Base-by-base conservation (phyloP, 2,113 vertebrate genomes). In the Anas platyrhynchos region DNA sequence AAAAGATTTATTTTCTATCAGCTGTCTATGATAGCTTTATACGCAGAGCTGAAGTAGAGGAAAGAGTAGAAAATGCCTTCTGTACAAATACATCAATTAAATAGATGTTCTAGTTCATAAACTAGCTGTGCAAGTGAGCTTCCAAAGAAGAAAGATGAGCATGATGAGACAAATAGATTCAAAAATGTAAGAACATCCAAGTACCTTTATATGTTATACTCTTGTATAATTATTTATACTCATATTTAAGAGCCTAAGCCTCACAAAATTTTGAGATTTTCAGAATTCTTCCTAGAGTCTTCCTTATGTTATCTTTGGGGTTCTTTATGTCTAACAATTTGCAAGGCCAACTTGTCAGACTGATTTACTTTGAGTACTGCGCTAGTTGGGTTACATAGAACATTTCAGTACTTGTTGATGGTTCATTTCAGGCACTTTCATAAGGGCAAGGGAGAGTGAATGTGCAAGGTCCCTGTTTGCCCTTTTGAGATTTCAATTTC, bases 51-150 rank as follows among this genome's bases (percentile, higher is more conserved):
- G 63, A 67, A 82, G 41, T 32, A 31, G n/a, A 91, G 34, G 79
- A 50, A 92, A 91, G 89, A 66, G 6, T 34, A 62, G 69, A 80
- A 87, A 62, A 62, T 12, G 16, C 73, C 27, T 62, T 5, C 62
- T 27, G 11, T 78, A 81, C 48, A 96, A 90, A 88, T 85, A 84
- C 8, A 66, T 79, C 62, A 59, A 92, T 83, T 78, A 83, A 95
- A 74, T 85, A 77, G 11, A 5, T 87, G 11, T 34, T 34, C 34
- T 34, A 34, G 12, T 94, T 94, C 38, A 31, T 89, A 94, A 94
- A 71, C 84, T 26, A 36, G 18, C 83, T 86, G 25, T 26, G 20
- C 69, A 17, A 77, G 14, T 21, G 38, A 67, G 15, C 87, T 16
- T 88, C 58, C 71, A 82, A 93, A 92, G 77, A 71, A 69, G 38